Base-by-base conservation (phyloP, 2,888 invertebrate genomes). In the Trichopria drosophilae region DNA sequence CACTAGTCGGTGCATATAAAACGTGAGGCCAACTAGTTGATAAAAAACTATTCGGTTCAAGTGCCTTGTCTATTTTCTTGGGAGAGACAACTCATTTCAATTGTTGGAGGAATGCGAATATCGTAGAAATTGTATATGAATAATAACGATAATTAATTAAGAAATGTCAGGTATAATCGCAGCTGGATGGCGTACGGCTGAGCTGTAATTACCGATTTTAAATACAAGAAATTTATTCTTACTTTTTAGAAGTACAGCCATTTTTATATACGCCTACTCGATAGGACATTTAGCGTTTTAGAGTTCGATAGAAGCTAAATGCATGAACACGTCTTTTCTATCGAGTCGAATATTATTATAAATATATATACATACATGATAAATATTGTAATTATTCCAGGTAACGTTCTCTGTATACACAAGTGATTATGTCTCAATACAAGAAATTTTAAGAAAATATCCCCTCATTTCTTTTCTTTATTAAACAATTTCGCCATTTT, bases 1-100 rank as follows among this genome's bases (percentile, higher is more conserved):
- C n/a, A n/a, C n/a, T n/a, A n/a, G n/a, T n/a, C n/a, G n/a, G n/a
- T 63, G 62, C 62, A 65, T 61, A 52, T 55, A 63, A 66, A 69
- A 68, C 67, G 64, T 62, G 69, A 72, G 68, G 71, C 69, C 68
- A 72, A 69, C 69, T 72, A 72, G 68, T 68, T 70, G 46, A 60
- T 51, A 54, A 52, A 63, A 65, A 62, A 64, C 66, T 71, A 68
- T 72, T 73, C 67, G 68, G 71, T 72, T 73, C 68, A 72, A 73
- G 72, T 73, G 73, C 73, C 73, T 72, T 72, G 73, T 73, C 72
- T 71, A 72, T 71, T 72, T 73, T 71, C 72, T 73, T 72, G n/a
- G n/a, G n/a, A 70, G 60, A 67, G 70, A 72, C 69, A 72, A 72
- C 72, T 73, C 71, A 73, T 73, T 72, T 72, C 68, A 70, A 72